These are phyloP conservation scores for Poeciliopsis paucimaculata DNA, from an alignment of 2,797 vertebrate genomes.

Conservation along the genomic window DNA sequence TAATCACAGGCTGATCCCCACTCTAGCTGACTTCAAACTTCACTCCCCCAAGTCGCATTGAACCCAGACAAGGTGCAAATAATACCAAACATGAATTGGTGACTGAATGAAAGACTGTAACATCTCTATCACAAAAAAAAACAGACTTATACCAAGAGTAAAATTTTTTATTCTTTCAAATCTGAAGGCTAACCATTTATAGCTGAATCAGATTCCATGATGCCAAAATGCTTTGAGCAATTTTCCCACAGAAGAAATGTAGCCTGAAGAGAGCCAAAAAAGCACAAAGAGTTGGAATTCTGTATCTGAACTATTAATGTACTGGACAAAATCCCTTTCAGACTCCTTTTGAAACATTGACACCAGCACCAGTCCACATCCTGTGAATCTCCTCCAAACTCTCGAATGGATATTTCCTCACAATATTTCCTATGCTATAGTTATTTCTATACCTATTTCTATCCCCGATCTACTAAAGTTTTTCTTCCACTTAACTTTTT, in stretches of 20 bases:
- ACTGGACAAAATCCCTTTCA: neutral
- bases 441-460: neutral
- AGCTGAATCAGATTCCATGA: conserved; percentile 41
- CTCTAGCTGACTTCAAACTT: conserved; percentile 46
- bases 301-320: conserved; percentile 5
- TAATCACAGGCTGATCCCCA: conserved; percentile 74
- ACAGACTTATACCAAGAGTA: conserved; percentile 46
- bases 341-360: neutral
- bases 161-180: conserved; percentile 24
- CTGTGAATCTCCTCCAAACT: neutral
- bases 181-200: conserved; percentile 17
- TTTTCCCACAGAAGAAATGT: conserved; percentile 42
- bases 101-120: conserved; percentile 24
- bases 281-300: conserved; percentile 12
- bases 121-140: conserved; percentile 11
- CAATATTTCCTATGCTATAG: neutral
- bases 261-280: conserved; percentile 45
- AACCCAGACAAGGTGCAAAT: neutral
- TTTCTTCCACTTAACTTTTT: conserved; percentile 12
- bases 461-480: neutral
- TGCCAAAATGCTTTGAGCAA: conserved; percentile 32
- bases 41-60: neutral
- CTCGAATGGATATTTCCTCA: neutral
- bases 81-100: neutral
- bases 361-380: neutral